Percentiles rank a stretch among this genome's conserved stretches.
Conservation (phyloP, 2,797 vertebrate genomes). For the Urosaurus nigricauda region DNA sequence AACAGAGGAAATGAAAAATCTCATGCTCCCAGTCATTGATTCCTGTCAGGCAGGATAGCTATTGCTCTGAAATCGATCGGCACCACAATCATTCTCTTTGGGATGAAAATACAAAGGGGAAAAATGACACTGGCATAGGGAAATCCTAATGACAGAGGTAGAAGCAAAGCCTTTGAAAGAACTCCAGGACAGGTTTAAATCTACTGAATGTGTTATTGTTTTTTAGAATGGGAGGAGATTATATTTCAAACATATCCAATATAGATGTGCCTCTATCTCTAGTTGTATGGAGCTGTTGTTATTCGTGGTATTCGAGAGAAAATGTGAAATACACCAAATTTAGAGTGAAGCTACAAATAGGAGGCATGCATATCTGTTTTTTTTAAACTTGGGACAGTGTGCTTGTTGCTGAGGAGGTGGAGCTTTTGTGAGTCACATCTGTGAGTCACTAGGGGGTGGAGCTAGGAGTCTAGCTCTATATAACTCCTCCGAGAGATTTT, state of each 20-base stretch:
- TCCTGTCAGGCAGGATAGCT: not conserved
- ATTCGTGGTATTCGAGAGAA: not conserved
- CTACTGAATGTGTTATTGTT: not conserved
- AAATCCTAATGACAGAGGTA: not conserved
- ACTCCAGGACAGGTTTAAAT: not conserved
- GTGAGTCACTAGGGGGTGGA: too few species aligned
- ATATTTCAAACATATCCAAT: not conserved
- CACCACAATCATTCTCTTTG: not conserved
- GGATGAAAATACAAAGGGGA: not conserved
- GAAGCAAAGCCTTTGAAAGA: not conserved
- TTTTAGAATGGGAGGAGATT: too few species aligned
- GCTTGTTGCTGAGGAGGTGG: too few species aligned
- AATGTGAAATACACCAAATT: not conserved
- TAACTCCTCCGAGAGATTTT: too few species aligned
- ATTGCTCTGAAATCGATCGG: not conserved
- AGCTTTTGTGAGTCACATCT: too few species aligned
- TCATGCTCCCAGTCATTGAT: not conserved
- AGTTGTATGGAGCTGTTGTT: not conserved
- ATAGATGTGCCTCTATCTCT: not conserved
- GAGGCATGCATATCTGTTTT: not conserved
- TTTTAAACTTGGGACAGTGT: too few species aligned
- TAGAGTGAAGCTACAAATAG: not conserved
- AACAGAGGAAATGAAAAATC: not conserved
- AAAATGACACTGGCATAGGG: not conserved
- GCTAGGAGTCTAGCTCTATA: too few species aligned